phyloP scores from a whole-genome alignment of 2,888 invertebrate genomes.

The Volucella inflata region DNA sequence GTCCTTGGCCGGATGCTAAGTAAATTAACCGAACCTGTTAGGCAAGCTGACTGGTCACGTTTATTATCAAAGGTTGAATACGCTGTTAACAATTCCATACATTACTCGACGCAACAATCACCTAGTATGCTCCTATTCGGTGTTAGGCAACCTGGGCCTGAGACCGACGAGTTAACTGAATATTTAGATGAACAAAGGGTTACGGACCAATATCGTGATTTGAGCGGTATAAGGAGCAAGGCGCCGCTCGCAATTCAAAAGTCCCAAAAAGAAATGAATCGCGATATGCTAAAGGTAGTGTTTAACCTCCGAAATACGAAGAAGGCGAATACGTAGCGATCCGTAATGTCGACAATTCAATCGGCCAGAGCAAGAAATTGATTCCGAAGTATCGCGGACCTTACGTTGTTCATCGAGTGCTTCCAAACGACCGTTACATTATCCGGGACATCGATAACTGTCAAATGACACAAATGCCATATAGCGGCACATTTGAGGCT shows the following conservation, averaged over 20 bases:
- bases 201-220: slow-evolving; percentile 7
- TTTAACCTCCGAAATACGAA: slow-evolving; percentile 2
- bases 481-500: slow-evolving; percentile 21
- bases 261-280: slow-evolving; percentile 7
- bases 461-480: slow-evolving; percentile 39
- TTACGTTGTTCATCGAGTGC: slow-evolving; percentile 35
- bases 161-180: slow-evolving; percentile 29
- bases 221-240: neutral
- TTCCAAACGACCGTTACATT: slow-evolving; percentile 45
- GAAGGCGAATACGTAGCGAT: slow-evolving; percentile 30
- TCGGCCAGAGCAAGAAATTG: slow-evolving; percentile 29
- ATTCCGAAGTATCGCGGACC: slow-evolving; percentile 38
- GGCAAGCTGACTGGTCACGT: too few species aligned
- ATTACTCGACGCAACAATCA: too few species aligned
- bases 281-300: slow-evolving; percentile 28
- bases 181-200: slow-evolving; percentile 25
- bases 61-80: too few species aligned
- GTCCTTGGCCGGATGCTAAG: too few species aligned
- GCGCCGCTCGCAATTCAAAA: neutral
- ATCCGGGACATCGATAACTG: slow-evolving; percentile 44
- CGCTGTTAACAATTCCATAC: too few species aligned
- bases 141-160: slow-evolving; percentile 23
- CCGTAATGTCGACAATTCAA: slow-evolving; percentile 22
- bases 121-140: too few species aligned
- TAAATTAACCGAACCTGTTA: too few species aligned